Evolutionary conservation across 2,113 vertebrate species (phyloP).

Genomic region (Coregonus clupeaformis): DNA sequence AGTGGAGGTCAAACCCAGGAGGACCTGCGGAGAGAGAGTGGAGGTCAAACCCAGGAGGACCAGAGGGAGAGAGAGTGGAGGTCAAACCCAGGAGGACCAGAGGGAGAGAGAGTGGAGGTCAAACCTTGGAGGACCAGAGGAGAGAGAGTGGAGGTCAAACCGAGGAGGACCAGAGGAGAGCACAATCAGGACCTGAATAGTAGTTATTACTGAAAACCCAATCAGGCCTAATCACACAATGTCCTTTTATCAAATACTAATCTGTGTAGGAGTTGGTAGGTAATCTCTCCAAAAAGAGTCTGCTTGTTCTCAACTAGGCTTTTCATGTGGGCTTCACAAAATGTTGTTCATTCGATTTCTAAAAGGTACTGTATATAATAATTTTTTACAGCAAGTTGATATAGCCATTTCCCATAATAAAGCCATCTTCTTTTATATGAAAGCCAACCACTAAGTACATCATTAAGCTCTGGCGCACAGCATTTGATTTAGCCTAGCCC

Average conservation of each 20-base stretch:
- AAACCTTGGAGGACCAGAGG: too few relatives aligned
- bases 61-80: too few relatives aligned
- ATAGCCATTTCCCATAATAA: neutral
- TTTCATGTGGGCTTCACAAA: neutral
- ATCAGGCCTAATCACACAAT: neutral
- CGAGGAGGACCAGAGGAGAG: too few relatives aligned
- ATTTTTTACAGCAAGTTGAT: neutral
- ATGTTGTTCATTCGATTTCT: too few relatives aligned
- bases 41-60: too few relatives aligned
- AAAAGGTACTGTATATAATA: neutral
- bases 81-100: neutral
- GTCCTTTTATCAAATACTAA: neutral
- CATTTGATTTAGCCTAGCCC: neutral
- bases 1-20: too few relatives aligned
- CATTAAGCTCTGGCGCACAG: neutral
- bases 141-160: too few relatives aligned
- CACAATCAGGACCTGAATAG: neutral
- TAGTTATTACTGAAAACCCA: neutral
- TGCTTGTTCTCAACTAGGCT: neutral
- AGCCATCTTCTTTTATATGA: neutral
- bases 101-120: neutral
- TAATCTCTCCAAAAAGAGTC: neutral
- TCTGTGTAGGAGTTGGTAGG: neutral
- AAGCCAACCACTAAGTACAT: neutral
- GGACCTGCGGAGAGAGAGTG: too few relatives aligned